Percentiles rank a stretch among this genome's conserved stretches.
Conservation (phyloP, 1,140 invertebrate genomes). For the Acyrthosiphon pisum region DNA sequence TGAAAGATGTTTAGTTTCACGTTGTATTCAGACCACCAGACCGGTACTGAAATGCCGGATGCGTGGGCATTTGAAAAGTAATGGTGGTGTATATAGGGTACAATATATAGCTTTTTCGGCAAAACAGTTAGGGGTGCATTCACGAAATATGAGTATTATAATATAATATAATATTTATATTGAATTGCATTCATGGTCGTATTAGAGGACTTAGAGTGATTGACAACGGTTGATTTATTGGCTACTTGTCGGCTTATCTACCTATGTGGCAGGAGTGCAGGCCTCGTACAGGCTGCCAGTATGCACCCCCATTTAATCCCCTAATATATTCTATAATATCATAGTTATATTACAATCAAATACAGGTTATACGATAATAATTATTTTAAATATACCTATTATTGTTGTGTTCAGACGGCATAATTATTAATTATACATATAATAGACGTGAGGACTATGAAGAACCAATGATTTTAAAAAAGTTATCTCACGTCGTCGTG, state of each 20-base stretch:
- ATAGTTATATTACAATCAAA: too few relatives aligned
- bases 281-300: too few relatives aligned
- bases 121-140: background rate
- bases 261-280: too few relatives aligned
- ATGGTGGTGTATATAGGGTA: background rate
- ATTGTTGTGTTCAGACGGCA: background rate
- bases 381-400: too few relatives aligned
- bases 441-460: background rate
- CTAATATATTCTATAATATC: too few relatives aligned
- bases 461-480: background rate
- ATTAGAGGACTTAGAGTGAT: background rate
- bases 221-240: too few relatives aligned
- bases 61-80: background rate
- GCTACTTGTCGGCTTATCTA: too few relatives aligned
- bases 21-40: background rate
- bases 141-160: background rate
- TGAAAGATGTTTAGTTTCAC: background rate
- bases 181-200: background rate
- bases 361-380: too few relatives aligned
- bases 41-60: background rate
- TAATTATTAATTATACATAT: too few relatives aligned
- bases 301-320: too few relatives aligned
- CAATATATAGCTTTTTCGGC: background rate
- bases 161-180: background rate
- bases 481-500: background rate